A percentile compares a stretch with the other conserved stretches of the same genome.
These are phyloP conservation scores for Cyprinodon variegatus DNA, from an alignment of 2,113 vertebrate species.

Conservation along the genomic window DNA sequence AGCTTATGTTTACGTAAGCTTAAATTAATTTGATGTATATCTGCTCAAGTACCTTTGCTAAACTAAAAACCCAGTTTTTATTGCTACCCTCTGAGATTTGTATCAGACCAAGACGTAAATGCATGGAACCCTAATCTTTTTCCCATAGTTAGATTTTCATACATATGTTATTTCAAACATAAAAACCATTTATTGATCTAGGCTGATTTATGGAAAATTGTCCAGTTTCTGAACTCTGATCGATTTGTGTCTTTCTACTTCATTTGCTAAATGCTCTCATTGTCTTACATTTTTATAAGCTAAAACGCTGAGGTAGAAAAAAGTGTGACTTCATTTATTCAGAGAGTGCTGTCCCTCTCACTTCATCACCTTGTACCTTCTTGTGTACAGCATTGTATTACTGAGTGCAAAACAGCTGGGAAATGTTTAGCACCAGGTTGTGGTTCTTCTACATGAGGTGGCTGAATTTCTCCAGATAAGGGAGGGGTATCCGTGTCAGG, in stretches of 20 bases:
- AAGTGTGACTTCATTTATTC: conserved; percentile 18
- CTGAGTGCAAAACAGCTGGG: conserved; percentile 23
- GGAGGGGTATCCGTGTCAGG: conserved; percentile 28
- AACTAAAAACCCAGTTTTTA: not conserved
- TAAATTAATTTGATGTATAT: not conserved
- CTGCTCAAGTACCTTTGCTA: not conserved
- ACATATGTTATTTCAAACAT: too few relatives aligned
- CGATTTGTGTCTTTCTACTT: not conserved
- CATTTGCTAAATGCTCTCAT: not conserved
- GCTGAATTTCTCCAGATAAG: conserved; percentile 18
- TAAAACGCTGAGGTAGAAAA: conserved; percentile 30
- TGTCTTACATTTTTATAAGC: conserved; percentile 13
- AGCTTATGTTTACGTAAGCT: not conserved
- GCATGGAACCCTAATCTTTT: not conserved
- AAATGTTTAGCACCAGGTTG: conserved; percentile 31
- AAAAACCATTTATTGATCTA: too few relatives aligned
- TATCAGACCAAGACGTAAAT: not conserved
- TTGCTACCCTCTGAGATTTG: not conserved
- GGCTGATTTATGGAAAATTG: too few relatives aligned
- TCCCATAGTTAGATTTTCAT: too few relatives aligned
- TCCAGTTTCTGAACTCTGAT: too few relatives aligned
- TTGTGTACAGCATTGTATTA: conserved; percentile 28
- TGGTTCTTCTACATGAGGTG: not conserved
- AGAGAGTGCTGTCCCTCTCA: conserved; percentile 51
- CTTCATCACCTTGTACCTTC: conserved; percentile 45